A percentile compares a stretch with the other conserved stretches of the same genome.
These are phyloP conservation scores for Stegodyphus mimosarum DNA, from an alignment of 1,140 invertebrate genomes.

Conservation along the genomic window DNA sequence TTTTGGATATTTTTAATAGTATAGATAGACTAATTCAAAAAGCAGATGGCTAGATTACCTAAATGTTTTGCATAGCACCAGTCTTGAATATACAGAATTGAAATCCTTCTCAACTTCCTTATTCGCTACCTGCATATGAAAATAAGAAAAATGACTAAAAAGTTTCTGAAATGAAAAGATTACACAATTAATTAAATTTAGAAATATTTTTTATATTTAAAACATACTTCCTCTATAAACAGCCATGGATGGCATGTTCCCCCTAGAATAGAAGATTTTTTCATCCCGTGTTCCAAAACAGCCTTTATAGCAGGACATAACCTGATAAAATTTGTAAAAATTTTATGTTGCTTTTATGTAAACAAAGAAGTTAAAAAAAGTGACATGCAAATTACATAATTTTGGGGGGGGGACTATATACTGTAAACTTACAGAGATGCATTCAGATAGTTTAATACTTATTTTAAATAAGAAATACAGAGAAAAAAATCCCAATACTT, in stretches of 20 bases:
- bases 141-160: neutral
- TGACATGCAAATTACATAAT: neutral
- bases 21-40: no score
- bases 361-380: neutral
- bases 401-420: neutral
- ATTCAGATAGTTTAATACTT: no score
- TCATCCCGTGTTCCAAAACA: conserved; percentile 96
- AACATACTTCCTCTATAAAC: conserved; percentile 91
- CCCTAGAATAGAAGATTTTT: conserved; percentile 84
- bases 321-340: conserved; percentile 62
- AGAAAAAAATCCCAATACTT: no score
- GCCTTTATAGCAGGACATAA: conserved; percentile 94
- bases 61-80: conserved; percentile 98
- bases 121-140: conserved; percentile 77
- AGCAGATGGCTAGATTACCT: conserved; percentile 68
- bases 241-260: conserved; percentile 97
- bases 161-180: neutral
- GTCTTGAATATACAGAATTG: conserved; percentile 95
- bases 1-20: no score
- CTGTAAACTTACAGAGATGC: neutral
- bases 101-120: conserved; percentile 98
- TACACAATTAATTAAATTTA: neutral
- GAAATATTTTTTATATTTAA: neutral
- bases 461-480: no score
- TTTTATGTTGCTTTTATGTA: conserved; percentile 11